Evolutionary conservation across 2,113 vertebrate species (phyloP).

Genomic region (Heterocephalus glaber): DNA sequence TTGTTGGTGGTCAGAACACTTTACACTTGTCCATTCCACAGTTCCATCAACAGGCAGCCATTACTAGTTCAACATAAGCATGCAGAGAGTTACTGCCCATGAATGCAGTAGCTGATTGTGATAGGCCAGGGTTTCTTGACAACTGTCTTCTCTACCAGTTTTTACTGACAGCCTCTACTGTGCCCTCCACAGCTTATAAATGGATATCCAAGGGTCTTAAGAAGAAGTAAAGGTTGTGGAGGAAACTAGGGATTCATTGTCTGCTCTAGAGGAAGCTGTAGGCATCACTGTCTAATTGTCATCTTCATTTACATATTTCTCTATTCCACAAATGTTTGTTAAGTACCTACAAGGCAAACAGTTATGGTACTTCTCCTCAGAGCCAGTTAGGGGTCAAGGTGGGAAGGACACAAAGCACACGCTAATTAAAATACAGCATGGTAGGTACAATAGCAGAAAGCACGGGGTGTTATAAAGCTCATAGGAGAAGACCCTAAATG

Average conservation of each 20-base stretch:
- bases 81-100: not conserved
- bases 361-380: not conserved
- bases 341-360: not conserved
- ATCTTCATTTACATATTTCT: not conserved
- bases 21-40: not conserved
- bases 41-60: not conserved
- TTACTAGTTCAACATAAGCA: not conserved
- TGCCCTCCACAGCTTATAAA: not conserved
- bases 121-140: not conserved
- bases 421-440: not conserved
- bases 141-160: not conserved
- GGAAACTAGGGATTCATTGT: not conserved
- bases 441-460: not conserved
- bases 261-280: not conserved
- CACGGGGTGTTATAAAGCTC: not conserved
- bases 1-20: not conserved
- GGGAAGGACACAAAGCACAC: no score
- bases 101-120: not conserved
- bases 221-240: not conserved
- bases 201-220: not conserved
- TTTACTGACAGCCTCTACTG: not conserved
- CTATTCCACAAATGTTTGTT: not conserved
- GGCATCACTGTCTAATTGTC: not conserved
- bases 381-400: not conserved
- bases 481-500: not conserved